Conservation (phyloP, 2,113 vertebrate genomes). For the Ornithorhynchus anatinus region DNA sequence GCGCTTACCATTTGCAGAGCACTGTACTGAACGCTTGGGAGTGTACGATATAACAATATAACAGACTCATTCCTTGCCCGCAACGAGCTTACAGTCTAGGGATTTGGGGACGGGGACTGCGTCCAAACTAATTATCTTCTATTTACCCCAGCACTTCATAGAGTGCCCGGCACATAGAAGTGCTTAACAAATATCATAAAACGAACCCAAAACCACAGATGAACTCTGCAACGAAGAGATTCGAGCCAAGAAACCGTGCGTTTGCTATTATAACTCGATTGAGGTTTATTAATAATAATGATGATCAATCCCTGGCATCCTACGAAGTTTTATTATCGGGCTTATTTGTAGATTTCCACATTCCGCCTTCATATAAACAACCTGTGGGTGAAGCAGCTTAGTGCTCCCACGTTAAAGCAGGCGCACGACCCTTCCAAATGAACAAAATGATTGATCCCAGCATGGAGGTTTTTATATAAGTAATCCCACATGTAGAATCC, state of each 20-base stretch:
- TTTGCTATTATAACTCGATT: conserved; percentile 75
- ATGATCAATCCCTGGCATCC: conserved; percentile 69
- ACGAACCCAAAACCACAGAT: conserved; percentile 77
- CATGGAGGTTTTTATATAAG: conserved; percentile 28
- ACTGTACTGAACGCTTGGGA: no score
- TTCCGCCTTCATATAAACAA: conserved; percentile 70
- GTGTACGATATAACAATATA: no score
- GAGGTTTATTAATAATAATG: conserved; percentile 71
- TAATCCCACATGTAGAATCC: conserved; percentile 18
- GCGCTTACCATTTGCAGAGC: no score
- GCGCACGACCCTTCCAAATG: conserved; percentile 1
- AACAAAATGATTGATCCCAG: conserved; percentile 41
- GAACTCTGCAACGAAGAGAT: conserved; percentile 80
- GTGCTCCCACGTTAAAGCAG: conserved; percentile 50
- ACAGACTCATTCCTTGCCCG: no score
- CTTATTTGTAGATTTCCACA: conserved; percentile 81
- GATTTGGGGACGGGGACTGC: no score
- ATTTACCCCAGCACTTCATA: no score
- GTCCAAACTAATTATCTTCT: no score
- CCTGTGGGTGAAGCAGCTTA: conserved; percentile 41
- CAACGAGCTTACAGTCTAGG: no score
- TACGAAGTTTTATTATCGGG: conserved; percentile 76
- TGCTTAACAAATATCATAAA: no score
- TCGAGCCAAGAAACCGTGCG: conserved; percentile 79
- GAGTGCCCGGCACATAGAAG: no score